Conservation (phyloP, 2,888 invertebrate genomes). For the Mesorhabditis belari region DNA sequence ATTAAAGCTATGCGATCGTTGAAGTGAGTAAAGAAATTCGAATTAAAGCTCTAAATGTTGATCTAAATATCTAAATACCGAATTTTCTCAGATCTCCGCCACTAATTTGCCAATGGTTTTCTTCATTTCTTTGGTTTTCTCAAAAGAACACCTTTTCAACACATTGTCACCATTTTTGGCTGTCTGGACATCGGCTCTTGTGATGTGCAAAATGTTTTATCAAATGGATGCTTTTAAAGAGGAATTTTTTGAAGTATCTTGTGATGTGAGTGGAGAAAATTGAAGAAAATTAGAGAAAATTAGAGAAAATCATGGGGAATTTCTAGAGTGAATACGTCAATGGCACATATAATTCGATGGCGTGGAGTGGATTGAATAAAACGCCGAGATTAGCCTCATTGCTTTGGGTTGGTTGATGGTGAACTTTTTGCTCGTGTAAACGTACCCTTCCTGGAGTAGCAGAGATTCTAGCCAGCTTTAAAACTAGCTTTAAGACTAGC, state of each 20-base stretch:
- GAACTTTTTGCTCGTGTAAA: no score
- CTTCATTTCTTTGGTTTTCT: neutral
- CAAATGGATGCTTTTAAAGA: constrained; percentile 82
- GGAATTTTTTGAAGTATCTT: constrained; percentile 62
- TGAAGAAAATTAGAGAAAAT: neutral
- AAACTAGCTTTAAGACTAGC: no score
- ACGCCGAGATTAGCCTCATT: constrained; percentile 12
- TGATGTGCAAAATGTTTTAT: constrained; percentile 87
- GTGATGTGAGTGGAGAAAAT: neutral
- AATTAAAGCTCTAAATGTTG: neutral
- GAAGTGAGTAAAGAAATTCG: no score
- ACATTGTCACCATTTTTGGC: neutral
- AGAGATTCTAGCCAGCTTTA: no score
- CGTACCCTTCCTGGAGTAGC: no score
- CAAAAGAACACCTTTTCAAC: neutral
- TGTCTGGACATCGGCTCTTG: constrained; percentile 64
- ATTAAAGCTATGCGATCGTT: neutral
- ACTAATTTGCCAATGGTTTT: neutral
- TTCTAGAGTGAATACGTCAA: constrained; percentile 21
- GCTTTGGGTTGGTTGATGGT: constrained; percentile 51
- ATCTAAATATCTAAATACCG: neutral
- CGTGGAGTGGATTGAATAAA: constrained; percentile 79
- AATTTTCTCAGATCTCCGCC: neutral
- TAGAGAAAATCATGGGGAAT: neutral
- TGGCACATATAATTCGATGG: constrained; percentile 64